Percentiles rank a stretch among this genome's conserved stretches.
Conservation (phyloP, 2,113 vertebrate genomes). For the Forbesichthys agassizii region DNA sequence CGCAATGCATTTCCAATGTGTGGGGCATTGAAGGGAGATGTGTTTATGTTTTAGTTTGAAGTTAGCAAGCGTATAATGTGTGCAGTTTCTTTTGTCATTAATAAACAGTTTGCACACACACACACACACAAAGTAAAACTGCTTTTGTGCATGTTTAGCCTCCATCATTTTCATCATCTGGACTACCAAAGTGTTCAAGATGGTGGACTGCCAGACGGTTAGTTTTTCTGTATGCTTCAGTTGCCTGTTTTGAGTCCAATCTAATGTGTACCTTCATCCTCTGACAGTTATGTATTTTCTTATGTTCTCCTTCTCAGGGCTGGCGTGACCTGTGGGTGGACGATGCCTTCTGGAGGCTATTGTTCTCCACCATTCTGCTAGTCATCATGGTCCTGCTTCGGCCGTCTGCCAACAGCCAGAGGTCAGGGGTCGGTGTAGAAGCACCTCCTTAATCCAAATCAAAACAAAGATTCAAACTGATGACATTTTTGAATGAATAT, state of each 20-base stretch:
- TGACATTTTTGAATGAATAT: no score
- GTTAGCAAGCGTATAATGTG: no score
- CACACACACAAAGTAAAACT: neutral
- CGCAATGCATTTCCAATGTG: no score
- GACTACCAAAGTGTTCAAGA: conserved; percentile 95
- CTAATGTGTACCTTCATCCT: neutral
- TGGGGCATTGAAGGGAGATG: no score
- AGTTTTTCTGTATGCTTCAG: conserved; percentile 56
- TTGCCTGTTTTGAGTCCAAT: neutral
- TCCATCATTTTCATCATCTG: conserved; percentile 96
- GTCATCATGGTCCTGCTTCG: conserved; percentile 95
- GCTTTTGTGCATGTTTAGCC: conserved; percentile 75
- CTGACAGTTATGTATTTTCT: neutral
- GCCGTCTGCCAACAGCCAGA: conserved; percentile 94
- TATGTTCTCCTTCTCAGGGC: conserved; percentile 73
- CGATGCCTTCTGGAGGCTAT: conserved; percentile 93
- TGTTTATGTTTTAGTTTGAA: no score
- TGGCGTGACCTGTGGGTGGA: conserved; percentile 97
- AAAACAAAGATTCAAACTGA: neutral
- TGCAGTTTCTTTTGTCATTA: no score
- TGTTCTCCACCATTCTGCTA: conserved; percentile 95
- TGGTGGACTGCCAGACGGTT: conserved; percentile 93
- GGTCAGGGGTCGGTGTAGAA: conserved; percentile 65
- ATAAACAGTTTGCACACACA: conserved; percentile 3
- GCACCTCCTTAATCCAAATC: neutral